phyloP scores from a whole-genome alignment of 2,888 invertebrate species.

The Blomia tropicalis region DNA sequence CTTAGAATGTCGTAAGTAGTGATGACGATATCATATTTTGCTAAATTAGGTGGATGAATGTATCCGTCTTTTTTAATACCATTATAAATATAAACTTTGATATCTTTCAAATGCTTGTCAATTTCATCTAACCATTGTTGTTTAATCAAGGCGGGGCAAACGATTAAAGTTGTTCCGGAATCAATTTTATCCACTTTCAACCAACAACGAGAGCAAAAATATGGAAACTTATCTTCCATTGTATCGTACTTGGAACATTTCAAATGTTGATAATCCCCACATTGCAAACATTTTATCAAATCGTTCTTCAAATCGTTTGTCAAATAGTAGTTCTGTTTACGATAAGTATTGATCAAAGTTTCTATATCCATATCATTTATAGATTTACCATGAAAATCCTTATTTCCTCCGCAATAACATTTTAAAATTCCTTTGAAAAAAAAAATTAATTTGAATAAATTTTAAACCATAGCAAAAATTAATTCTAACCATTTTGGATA shows the following conservation, averaged over 20 bases:
- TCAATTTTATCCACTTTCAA: constrained; percentile 38
- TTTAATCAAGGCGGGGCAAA: constrained; percentile 50
- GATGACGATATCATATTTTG: constrained; percentile 52
- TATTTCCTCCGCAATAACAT: constrained; percentile 26
- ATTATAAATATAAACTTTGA: constrained; percentile 37
- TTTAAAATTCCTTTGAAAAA: neutral
- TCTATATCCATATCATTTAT: neutral
- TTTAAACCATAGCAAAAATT: neutral
- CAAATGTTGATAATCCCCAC: constrained; percentile 47
- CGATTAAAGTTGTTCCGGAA: constrained; percentile 51
- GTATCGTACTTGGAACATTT: constrained; percentile 44
- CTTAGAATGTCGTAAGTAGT: constrained; percentile 52
- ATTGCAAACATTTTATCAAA: constrained; percentile 43
- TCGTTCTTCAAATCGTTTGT: constrained; percentile 17
- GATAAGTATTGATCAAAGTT: neutral
- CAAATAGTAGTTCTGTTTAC: neutral
- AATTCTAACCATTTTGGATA: neutral
- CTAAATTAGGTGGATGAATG: constrained; percentile 47
- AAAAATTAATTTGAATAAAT: neutral
- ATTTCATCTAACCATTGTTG: constrained; percentile 59
- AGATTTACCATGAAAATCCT: neutral
- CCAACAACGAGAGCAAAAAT: constrained; percentile 54
- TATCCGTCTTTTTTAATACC: constrained; percentile 36
- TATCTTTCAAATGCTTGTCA: constrained; percentile 43
- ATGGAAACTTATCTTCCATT: constrained; percentile 34